Percentiles rank a stretch among this genome's conserved stretches.
phyloP scores from a whole-genome alignment of 1,140 invertebrate species.

The Eupeodes corollae region DNA sequence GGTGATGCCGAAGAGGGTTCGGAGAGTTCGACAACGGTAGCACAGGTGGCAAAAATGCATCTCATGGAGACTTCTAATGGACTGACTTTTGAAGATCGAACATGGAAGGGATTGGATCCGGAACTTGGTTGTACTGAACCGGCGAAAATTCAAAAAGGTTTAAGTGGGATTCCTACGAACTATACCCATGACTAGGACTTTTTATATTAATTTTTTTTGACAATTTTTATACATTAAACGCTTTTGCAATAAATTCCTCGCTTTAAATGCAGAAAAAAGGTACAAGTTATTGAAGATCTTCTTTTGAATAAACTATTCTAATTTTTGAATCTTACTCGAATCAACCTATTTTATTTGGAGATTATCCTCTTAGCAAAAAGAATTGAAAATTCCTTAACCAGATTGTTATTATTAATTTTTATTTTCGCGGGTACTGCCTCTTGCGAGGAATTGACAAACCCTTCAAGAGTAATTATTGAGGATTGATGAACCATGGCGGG shows the following conservation, averaged over 20 bases:
- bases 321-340: too few species aligned
- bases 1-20: conserved; percentile 16
- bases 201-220: not conserved
- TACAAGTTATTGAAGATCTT: too few species aligned
- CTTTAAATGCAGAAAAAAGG: conserved; percentile 2
- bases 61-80: conserved; percentile 46
- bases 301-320: too few species aligned
- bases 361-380: too few species aligned
- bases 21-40: conserved; percentile 27
- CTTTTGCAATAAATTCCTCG: not conserved
- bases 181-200: conserved; percentile 38
- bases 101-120: conserved; percentile 64
- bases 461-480: too few species aligned
- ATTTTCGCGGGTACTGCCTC: too few species aligned
- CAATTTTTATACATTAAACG: not conserved
- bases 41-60: conserved; percentile 36
- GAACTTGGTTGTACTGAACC: conserved; percentile 54
- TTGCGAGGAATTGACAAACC: too few species aligned
- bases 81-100: conserved; percentile 46
- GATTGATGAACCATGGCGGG: too few species aligned
- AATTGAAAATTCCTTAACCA: too few species aligned
- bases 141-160: conserved; percentile 47
- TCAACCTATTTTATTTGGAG: too few species aligned
- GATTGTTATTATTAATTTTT: too few species aligned
- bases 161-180: conserved; percentile 49